Percentiles rank a stretch among this genome's conserved stretches.
Conservation (phyloP, 2,888 invertebrate species). For the Kuschelorhynchus macadamiae region DNA sequence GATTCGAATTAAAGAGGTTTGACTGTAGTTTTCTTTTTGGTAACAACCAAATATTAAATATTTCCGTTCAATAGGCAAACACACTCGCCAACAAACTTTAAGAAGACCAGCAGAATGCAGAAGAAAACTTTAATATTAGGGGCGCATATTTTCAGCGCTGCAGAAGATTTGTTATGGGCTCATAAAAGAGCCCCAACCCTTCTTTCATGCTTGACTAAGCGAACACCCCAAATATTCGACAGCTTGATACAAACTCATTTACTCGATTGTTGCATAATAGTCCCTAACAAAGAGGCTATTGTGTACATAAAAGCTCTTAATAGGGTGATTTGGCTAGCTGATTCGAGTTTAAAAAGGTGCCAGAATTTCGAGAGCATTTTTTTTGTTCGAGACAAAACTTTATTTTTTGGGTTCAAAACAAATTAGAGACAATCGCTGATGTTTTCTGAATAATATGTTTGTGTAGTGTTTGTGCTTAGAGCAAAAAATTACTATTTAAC, state of each 20-base stretch:
- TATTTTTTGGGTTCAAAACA: constrained; percentile 9
- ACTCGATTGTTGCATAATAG: constrained; percentile 67
- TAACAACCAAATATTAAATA: too few relatives aligned
- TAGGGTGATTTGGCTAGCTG: constrained; percentile 66
- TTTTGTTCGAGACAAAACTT: constrained; percentile 33
- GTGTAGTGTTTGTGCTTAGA: too few relatives aligned
- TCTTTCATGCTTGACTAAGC: constrained; percentile 60
- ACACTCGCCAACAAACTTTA: too few relatives aligned
- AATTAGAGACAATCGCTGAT: constrained; percentile 19
- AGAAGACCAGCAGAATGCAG: not conserved
- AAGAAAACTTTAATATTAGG: constrained; percentile 20
- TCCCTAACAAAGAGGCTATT: constrained; percentile 64
- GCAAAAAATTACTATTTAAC: too few relatives aligned
- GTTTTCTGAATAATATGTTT: too few relatives aligned
- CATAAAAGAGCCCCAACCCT: constrained; percentile 42
- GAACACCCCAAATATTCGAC: constrained; percentile 57
- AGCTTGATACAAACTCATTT: constrained; percentile 63
- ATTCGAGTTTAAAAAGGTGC: constrained; percentile 65
- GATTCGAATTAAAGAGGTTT: too few relatives aligned
- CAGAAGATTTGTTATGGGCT: constrained; percentile 26
- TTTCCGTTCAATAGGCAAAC: too few relatives aligned
- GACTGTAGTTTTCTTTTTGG: too few relatives aligned
- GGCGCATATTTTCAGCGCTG: constrained; percentile 16
- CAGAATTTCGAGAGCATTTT: constrained; percentile 59
- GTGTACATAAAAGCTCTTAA: constrained; percentile 57